A percentile compares a stretch with the other conserved stretches of the same genome.
Conservation (phyloP, 2,797 vertebrate species). For the Sitta carolinensis region DNA sequence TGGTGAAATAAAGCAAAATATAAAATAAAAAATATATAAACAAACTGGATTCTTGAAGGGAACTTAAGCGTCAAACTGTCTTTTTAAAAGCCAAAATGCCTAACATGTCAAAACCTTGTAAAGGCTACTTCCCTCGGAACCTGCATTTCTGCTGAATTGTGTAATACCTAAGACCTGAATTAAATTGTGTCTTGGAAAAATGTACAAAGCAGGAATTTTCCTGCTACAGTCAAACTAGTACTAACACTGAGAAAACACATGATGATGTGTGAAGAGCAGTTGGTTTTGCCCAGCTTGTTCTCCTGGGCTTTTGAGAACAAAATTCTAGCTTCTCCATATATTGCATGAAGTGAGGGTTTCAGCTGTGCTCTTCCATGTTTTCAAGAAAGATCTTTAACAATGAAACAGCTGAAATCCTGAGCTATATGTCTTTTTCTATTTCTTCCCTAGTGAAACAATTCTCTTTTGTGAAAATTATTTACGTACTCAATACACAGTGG, state of each 20-base stretch:
- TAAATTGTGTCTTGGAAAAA: neutral
- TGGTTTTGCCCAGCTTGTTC: neutral
- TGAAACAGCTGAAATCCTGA: neutral
- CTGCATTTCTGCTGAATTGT: neutral
- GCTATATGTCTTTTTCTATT: neutral
- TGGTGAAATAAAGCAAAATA: neutral
- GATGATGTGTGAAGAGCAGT: neutral
- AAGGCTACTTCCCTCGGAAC: neutral
- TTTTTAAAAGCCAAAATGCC: neutral
- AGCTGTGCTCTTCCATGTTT: neutral
- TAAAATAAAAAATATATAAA: neutral
- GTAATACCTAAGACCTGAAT: neutral
- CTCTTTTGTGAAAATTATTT: neutral
- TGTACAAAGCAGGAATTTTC: neutral
- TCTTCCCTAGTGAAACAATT: neutral
- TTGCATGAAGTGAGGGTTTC: neutral
- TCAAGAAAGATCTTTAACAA: neutral
- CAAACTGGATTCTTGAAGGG: neutral
- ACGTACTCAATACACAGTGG: neutral
- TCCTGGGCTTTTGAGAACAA: neutral
- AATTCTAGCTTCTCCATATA: neutral
- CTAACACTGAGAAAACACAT: neutral
- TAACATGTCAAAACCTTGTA: neutral
- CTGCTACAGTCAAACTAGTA: neutral
- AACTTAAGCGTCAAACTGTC: neutral